Conservation (phyloP, 2,888 invertebrate genomes). For the Microctonus hyperodae region DNA sequence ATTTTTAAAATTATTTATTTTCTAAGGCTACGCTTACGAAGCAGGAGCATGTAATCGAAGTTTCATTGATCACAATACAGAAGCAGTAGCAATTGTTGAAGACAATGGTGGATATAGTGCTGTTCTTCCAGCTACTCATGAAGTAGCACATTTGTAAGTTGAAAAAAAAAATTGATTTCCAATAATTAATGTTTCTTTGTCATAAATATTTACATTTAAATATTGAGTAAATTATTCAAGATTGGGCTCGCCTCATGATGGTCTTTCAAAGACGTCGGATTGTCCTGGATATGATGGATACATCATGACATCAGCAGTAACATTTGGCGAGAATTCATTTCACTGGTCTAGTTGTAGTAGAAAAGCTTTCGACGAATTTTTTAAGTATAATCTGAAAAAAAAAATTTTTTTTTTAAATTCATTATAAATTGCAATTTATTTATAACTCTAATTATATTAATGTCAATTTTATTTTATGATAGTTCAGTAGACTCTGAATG, state of each 20-base stretch:
- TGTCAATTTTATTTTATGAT: conserved; percentile 76
- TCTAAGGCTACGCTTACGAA: conserved; percentile 49
- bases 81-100: conserved; percentile 54
- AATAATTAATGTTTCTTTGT: no score
- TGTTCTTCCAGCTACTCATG: conserved; percentile 53
- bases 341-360: conserved; percentile 50
- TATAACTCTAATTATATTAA: neutral
- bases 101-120: conserved; percentile 56
- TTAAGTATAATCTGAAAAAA: conserved; percentile 45
- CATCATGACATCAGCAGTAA: conserved; percentile 48
- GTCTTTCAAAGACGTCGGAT: conserved; percentile 29
- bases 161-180: conserved; percentile 1
- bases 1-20: conserved; percentile 7
- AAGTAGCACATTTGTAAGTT: conserved; percentile 56
- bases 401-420: neutral
- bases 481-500: conserved; percentile 71
- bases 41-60: conserved; percentile 52
- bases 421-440: neutral
- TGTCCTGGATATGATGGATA: conserved; percentile 43
- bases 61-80: conserved; percentile 38
- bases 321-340: conserved; percentile 44
- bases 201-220: conserved; percentile 2
- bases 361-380: conserved; percentile 43
- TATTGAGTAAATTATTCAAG: conserved; percentile 37
- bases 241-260: conserved; percentile 53